Conservation (phyloP, 2,113 vertebrate genomes). For the Melanerpes formicivorus region DNA sequence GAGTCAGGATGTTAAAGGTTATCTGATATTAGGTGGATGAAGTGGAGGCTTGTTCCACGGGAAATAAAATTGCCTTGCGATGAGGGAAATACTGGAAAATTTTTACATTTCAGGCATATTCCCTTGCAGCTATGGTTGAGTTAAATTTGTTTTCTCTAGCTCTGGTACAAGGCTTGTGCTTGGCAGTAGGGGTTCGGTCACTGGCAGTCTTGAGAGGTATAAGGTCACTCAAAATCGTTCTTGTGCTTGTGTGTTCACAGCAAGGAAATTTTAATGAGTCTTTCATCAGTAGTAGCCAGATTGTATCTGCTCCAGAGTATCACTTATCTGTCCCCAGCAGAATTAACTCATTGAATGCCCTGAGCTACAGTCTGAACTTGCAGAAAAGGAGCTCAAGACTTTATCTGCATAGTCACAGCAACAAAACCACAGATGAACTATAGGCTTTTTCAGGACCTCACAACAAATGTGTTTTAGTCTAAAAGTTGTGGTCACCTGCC, state of each 20-base stretch:
- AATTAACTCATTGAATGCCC: constrained; percentile 1
- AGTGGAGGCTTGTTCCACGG: constrained; percentile 35
- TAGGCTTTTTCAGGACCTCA: background rate
- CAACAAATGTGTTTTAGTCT: background rate
- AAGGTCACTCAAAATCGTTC: constrained; percentile 30
- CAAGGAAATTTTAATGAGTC: constrained; percentile 55
- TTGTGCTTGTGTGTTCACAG: background rate
- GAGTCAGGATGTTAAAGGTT: constrained; percentile 63
- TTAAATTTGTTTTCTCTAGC: constrained; percentile 42
- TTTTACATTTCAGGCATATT: background rate
- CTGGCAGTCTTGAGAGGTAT: background rate
- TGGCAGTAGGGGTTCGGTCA: background rate
- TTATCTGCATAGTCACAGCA: background rate
- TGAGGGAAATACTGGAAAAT: background rate
- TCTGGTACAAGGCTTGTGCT: background rate
- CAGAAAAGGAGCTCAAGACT: background rate
- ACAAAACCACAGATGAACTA: background rate
- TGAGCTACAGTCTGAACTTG: background rate
- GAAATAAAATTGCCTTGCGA: constrained; percentile 14
- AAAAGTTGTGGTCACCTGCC: background rate
- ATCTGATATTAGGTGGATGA: constrained; percentile 55
- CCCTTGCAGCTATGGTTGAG: background rate
- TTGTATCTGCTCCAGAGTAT: constrained; percentile 26
- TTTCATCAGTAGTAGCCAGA: constrained; percentile 23
- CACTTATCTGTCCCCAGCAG: constrained; percentile 34